These are phyloP conservation scores for Pipra filicauda DNA, from an alignment of 2,113 vertebrate genomes.

Conservation along the genomic window DNA sequence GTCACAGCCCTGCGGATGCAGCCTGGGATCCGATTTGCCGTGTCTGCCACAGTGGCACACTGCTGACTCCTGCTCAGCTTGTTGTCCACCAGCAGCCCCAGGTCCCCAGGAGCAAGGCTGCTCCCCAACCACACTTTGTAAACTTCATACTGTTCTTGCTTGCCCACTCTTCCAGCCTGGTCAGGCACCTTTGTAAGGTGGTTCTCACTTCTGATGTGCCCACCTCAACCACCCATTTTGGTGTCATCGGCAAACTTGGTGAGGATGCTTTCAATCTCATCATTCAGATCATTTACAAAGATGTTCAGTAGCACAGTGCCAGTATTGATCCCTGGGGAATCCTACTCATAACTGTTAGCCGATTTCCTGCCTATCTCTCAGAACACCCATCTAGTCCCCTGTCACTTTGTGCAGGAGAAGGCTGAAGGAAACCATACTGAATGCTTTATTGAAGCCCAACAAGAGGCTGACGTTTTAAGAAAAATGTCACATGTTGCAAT, in stretches of 20 bases:
- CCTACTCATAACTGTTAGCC: background rate
- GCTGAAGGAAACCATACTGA: background rate
- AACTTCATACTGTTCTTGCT: background rate
- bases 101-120: background rate
- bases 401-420: background rate
- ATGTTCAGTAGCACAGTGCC: background rate
- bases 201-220: background rate
- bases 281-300: background rate
- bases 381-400: background rate
- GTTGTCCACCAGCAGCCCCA: background rate
- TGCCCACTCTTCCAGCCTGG: background rate
- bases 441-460: background rate
- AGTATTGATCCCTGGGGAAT: background rate
- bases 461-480: background rate
- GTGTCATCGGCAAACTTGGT: background rate
- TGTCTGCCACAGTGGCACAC: fast-evolving
- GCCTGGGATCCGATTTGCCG: fast-evolving
- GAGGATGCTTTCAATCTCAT: background rate
- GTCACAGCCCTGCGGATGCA: fast-evolving
- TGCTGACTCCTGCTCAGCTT: background rate
- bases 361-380: background rate
- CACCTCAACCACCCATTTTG: background rate
- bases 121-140: background rate
- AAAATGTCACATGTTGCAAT: background rate
- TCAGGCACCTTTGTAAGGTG: background rate